A percentile compares a stretch with the other conserved stretches of the same genome.
phyloP scores from a whole-genome alignment of 2,113 vertebrate genomes.

The Corynorhinus townsendii region DNA sequence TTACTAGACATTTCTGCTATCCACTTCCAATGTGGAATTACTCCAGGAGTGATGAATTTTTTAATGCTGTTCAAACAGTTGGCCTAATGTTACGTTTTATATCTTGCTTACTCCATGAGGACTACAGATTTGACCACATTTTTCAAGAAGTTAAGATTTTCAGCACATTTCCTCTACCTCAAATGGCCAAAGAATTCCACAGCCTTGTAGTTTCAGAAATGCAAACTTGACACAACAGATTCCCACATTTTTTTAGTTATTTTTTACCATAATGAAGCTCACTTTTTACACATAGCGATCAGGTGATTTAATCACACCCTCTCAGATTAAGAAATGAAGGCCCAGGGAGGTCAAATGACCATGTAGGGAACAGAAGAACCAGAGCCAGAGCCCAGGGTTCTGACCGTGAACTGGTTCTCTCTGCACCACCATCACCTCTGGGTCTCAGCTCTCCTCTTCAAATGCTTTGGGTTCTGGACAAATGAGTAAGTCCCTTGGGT shows the following conservation, averaged over 20 bases:
- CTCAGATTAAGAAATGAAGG: background rate
- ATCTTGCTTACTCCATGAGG: slow-evolving; percentile 60
- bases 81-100: slow-evolving; percentile 60
- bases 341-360: background rate
- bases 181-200: background rate
- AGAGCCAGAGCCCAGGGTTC: background rate
- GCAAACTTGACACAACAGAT: background rate
- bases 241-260: background rate
- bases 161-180: slow-evolving; percentile 28
- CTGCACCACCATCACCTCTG: background rate
- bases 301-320: background rate
- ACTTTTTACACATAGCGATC: background rate
- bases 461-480: background rate
- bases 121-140: slow-evolving; percentile 42
- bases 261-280: background rate
- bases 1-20: slow-evolving; percentile 22
- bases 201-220: background rate
- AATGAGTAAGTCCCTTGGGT: too few relatives aligned
- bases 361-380: background rate
- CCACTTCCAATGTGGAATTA: background rate
- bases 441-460: background rate
- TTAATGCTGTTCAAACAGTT: slow-evolving; percentile 45
- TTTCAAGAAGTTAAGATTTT: slow-evolving; percentile 61
- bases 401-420: background rate
- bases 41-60: background rate